These are phyloP conservation scores for Bombus cullumanus DNA, from an alignment of 1,140 invertebrate species.

Conservation along the genomic window DNA sequence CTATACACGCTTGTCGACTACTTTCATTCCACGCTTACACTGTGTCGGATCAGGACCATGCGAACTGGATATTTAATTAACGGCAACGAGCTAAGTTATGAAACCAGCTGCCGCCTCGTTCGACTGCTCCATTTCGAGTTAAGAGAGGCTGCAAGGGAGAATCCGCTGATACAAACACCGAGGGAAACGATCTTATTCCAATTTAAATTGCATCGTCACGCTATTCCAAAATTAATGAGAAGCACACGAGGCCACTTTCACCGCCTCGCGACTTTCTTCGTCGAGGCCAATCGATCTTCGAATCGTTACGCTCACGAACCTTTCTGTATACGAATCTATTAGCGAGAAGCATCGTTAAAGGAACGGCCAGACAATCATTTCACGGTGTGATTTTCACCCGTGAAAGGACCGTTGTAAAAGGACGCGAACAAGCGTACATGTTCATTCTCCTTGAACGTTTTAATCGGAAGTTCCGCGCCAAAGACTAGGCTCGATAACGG, in stretches of 20 bases:
- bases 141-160: slow-evolving; percentile 22
- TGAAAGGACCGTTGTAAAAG: background rate
- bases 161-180: slow-evolving; percentile 8
- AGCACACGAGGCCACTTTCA: slow-evolving; percentile 7
- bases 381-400: slow-evolving; percentile 30
- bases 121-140: slow-evolving; percentile 33
- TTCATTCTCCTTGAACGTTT: background rate
- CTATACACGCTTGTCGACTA: slow-evolving; percentile 29
- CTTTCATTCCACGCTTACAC: slow-evolving; percentile 52
- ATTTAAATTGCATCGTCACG: background rate
- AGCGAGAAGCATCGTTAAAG: background rate
- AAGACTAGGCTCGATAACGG: background rate
- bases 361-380: background rate
- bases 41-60: slow-evolving; percentile 61
- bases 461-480: background rate
- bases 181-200: background rate
- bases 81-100: slow-evolving; percentile 60
- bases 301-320: background rate
- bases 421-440: background rate
- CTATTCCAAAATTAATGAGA: slow-evolving; percentile 29
- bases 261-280: background rate
- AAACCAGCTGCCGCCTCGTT: slow-evolving; percentile 50
- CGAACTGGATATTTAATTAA: slow-evolving; percentile 74
- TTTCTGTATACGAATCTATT: slow-evolving; percentile 8
- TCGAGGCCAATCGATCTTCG: background rate